These are phyloP conservation scores for Drosophila birchii DNA, from an alignment of 2,888 invertebrate genomes.

Conservation along the genomic window DNA sequence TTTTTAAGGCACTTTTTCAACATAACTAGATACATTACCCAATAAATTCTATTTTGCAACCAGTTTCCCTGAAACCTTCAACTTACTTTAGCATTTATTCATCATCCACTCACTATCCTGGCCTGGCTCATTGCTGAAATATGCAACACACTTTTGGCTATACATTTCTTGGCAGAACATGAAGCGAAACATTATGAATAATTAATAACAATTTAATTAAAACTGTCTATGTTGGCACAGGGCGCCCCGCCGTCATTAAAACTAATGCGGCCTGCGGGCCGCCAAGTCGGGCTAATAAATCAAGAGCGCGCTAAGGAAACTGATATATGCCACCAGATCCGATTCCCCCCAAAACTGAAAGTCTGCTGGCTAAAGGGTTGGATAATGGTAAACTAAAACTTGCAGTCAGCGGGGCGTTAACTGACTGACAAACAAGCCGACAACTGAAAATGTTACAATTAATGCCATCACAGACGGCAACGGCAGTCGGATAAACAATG, in stretches of 20 bases:
- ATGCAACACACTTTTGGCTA: slow-evolving; percentile 63
- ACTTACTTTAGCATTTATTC: slow-evolving; percentile 6
- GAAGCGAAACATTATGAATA: slow-evolving; percentile 57
- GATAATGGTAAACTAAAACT: slow-evolving; percentile 32
- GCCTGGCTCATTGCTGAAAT: slow-evolving; percentile 47
- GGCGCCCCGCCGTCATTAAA: slow-evolving; percentile 38
- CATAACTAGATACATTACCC: not conserved
- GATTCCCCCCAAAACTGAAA: slow-evolving; percentile 8
- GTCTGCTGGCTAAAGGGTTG: not conserved
- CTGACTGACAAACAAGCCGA: slow-evolving; percentile 32
- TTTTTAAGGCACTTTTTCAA: not conserved
- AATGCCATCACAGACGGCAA: slow-evolving; percentile 69
- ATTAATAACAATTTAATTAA: slow-evolving; percentile 79
- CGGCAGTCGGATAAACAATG: slow-evolving; percentile 57
- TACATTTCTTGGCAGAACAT: slow-evolving; percentile 57
- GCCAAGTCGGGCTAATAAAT: slow-evolving; percentile 62
- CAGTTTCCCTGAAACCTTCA: not conserved
- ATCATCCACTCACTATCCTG: no score
- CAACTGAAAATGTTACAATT: slow-evolving; percentile 69
- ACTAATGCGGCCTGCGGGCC: slow-evolving; percentile 27
- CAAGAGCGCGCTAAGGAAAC: slow-evolving; percentile 54
- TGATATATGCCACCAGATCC: slow-evolving; percentile 50
- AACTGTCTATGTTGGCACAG: slow-evolving; percentile 61
- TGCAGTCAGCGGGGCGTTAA: slow-evolving; percentile 47
- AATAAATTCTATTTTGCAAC: not conserved